Percentiles rank a stretch among this genome's conserved stretches.
These are phyloP conservation scores for Neomorphus geoffroyi DNA, from an alignment of 2,797 vertebrate species.

Conservation along the genomic window DNA sequence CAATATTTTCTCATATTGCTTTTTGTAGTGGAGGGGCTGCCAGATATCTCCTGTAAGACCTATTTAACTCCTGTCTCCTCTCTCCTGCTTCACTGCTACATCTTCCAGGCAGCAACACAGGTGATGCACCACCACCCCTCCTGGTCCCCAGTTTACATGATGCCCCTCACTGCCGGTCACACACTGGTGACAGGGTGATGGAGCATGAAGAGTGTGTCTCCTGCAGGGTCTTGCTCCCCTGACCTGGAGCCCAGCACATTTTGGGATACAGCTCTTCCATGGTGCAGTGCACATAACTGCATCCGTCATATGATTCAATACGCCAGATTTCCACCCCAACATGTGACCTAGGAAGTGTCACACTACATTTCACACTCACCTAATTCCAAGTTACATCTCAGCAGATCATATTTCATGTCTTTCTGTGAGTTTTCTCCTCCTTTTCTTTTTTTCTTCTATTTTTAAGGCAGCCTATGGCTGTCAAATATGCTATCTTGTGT, in stretches of 20 bases:
- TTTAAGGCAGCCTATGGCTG: background rate
- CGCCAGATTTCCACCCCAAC: background rate
- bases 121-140: background rate
- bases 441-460: background rate
- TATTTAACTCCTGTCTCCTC: background rate
- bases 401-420: background rate
- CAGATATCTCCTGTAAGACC: background rate
- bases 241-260: rapidly evolving
- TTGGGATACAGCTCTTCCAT: background rate
- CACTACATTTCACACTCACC: background rate
- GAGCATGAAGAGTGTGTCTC: background rate
- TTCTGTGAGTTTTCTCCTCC: background rate
- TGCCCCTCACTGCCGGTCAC: background rate
- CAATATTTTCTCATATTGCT: background rate
- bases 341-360: background rate
- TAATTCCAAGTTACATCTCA: background rate
- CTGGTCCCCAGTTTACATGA: rapidly evolving
- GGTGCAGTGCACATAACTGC: background rate
- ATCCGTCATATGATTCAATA: rapidly evolving
- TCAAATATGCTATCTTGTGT: background rate
- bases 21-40: background rate
- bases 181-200: rapidly evolving
- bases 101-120: rapidly evolving
- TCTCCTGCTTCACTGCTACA: rapidly evolving
- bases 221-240: background rate